Evolutionary conservation across 2,888 invertebrate genomes (phyloP), one percentile per base, ranked within the genome.

Genomic region (Lottia scabra): DNA sequence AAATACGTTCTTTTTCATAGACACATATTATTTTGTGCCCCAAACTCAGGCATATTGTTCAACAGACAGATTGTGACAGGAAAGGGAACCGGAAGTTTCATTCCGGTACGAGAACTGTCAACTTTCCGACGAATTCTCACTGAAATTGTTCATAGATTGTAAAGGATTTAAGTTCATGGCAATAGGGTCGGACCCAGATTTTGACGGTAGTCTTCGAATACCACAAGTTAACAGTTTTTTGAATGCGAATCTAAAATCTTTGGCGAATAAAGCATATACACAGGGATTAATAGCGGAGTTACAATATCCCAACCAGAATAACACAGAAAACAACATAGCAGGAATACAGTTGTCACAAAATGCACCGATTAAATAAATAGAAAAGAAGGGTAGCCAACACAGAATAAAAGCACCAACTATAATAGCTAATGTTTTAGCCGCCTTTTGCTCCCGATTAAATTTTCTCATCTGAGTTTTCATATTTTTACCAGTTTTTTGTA

Each of bases 381-480:
- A 96, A 91, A 98, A 97, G 91, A 98, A 98, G 0, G 98, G 98
- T 72, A 97, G 92, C 98, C 98, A 99, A 90, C 98, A 99, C 85
- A 95, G 93, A 71, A 98, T 96, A 91, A 99, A 99, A 65, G 97
- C 95, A 0, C 98, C 98, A 4, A 99, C 98, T 78, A 99, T 98
- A 79, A 99, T 97, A 75, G 96, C 98, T 69, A 98, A 91, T 0
- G 98, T 98, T 90, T 98, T 98, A 1, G 98, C 97, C 0, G 98
- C 98, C 91, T 98, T 98, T 0, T 97, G 97, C 89, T 98, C 98
- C 94, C 96, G 96, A 72, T 84, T 82, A 67, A 87, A 96, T 66
- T 96, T 93, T 88, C 96, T 96, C 77, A 96, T 96, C 92, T 91
- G 90, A 4, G 95, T 95, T 89, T 96, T 96, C 76, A 96, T 95